phyloP scores from a whole-genome alignment of 2,113 vertebrate species.

The Bombycilla garrulus region DNA sequence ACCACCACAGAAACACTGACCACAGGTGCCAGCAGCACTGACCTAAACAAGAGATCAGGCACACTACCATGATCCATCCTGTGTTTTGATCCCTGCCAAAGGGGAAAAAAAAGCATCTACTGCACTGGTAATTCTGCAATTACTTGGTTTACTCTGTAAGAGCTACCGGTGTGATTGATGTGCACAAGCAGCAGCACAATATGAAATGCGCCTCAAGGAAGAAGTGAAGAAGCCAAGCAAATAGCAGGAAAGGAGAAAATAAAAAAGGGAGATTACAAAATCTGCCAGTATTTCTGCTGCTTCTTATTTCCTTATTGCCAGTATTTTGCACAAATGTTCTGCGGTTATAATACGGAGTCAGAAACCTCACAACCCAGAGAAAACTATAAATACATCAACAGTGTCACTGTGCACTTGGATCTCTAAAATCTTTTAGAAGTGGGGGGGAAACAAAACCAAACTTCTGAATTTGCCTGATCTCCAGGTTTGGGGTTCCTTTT shows the following conservation, averaged over 20 bases:
- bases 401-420: neutral
- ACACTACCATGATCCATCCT: neutral
- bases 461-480: neutral
- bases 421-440: neutral
- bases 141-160: neutral
- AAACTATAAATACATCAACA: neutral
- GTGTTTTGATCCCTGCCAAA: neutral
- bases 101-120: neutral
- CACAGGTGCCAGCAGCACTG: neutral
- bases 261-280: neutral
- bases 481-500: neutral
- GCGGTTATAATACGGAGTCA: neutral
- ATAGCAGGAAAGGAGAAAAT: neutral
- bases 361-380: neutral
- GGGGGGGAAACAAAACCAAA: neutral
- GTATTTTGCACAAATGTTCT: neutral
- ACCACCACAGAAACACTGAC: neutral
- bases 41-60: neutral
- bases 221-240: neutral
- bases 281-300: neutral
- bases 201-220: neutral
- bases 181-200: fast-evolving
- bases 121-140: neutral
- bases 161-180: neutral
- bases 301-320: neutral